Base-by-base conservation (phyloP, 2,797 vertebrate species). In the Danio kyathit region DNA sequence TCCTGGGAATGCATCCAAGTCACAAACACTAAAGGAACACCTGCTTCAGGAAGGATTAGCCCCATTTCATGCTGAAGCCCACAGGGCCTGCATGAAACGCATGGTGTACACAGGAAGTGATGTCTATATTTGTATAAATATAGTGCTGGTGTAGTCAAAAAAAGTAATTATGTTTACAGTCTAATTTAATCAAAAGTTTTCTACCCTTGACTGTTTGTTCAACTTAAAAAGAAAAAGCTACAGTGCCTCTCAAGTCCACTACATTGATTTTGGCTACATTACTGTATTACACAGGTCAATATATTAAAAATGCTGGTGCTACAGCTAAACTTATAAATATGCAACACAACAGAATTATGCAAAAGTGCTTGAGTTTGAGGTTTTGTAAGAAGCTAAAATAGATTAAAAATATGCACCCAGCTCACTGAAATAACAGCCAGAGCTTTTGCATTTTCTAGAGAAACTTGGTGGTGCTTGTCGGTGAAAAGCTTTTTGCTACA, bases 181-280 rank as follows among this genome's bases (percentile, higher is more conserved):
- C 14, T 56, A 59, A 80, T 80, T 82, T 66, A 76, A 88, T 87
- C 63, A 88, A 88, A 89, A 87, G 87, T 87, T 88, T 85, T 90
- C 90, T 52, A 57, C 21, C 6, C 7, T 4, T 61, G 64, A 6
- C 54, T 21, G 57, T 44, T 17, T 72, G 14, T 54, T 40, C 59
- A 64, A 44, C 49, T 63, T 29, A n/a, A 56, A 64, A 13, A 19
- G 3, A 48, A 44, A 64, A 72, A 1, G 49, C 46, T 12, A 29
- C 38, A 17, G 19, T n/a, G 51, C 51, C 49, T 49, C 41, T 11
- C 76, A 69, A 89, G 91, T 90, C 89, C 86, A 74, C 87, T 81
- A 86, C 41, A 88, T 89, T 90, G 89, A 90, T 90, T 89, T 88
- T 90, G 86, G 88, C 84, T 87, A 41, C 54, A 52, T 46, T 52